Percentiles rank a stretch among this genome's conserved stretches.
Conservation (phyloP, 2,888 invertebrate species). For the Cecidostiba fungosa region DNA sequence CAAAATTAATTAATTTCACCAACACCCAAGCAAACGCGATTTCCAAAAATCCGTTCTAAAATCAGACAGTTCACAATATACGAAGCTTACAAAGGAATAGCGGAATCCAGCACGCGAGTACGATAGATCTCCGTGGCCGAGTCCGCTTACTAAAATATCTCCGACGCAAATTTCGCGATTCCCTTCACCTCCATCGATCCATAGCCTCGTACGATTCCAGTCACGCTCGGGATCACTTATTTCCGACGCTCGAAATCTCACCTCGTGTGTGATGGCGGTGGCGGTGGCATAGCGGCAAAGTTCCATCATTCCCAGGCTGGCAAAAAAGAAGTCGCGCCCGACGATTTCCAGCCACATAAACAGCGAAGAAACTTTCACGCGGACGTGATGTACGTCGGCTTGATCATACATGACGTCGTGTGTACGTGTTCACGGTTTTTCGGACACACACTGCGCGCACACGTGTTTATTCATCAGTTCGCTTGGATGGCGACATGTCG, state of each 20-base stretch:
- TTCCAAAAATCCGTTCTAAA: too few relatives aligned
- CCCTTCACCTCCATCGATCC: constrained; percentile 37
- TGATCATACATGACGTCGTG: constrained; percentile 8
- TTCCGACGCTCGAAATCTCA: constrained; percentile 53
- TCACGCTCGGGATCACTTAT: constrained; percentile 62
- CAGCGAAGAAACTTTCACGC: not conserved
- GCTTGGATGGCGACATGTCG: not conserved
- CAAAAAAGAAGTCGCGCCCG: not conserved
- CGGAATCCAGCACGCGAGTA: not conserved
- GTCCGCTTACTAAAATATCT: not conserved
- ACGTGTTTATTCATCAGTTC: constrained; percentile 27
- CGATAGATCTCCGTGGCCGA: not conserved
- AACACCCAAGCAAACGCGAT: too few relatives aligned
- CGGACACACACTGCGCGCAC: not conserved
- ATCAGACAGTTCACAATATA: too few relatives aligned
- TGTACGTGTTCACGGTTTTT: too few relatives aligned
- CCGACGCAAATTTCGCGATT: constrained; percentile 13
- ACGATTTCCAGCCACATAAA: constrained; percentile 15
- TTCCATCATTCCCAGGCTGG: constrained; percentile 37
- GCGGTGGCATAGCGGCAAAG: too few relatives aligned
- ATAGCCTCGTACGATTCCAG: constrained; percentile 38
- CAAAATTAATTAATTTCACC: too few relatives aligned
- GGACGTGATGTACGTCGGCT: not conserved
- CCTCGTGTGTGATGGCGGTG: not conserved
- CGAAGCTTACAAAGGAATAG: not conserved